Conservation (phyloP, 2,113 vertebrate genomes). For the Ochotona princeps region DNA sequence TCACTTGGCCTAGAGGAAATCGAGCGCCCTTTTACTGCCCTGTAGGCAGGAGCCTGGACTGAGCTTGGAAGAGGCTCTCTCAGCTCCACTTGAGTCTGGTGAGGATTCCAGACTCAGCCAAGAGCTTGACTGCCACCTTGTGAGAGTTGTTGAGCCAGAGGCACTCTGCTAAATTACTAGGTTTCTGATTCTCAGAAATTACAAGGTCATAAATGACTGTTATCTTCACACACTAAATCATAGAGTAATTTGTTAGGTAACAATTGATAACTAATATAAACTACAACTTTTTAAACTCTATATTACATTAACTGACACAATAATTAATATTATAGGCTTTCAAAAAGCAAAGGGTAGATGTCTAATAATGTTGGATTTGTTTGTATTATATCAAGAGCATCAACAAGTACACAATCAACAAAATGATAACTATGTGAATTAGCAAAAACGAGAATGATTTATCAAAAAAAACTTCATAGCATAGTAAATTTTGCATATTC, state of each 20-base stretch:
- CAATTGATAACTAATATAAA: constrained; percentile 13
- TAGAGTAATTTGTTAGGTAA: not conserved
- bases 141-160: constrained; percentile 2
- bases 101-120: not conserved
- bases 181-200: not conserved
- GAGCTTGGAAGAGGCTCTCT: not conserved
- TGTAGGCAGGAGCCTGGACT: not conserved
- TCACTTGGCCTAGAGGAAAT: not conserved
- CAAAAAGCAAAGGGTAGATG: not conserved
- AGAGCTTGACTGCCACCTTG: constrained; percentile 54
- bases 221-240: constrained; percentile 12
- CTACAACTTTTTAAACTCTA: constrained; percentile 6
- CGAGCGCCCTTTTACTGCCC: not conserved
- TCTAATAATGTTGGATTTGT: not conserved
- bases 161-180: not conserved
- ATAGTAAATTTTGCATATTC: constrained; percentile 27
- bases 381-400: not conserved
- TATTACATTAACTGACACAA: constrained; percentile 7
- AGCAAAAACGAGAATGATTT: constrained; percentile 33
- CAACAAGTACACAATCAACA: constrained; percentile 21
- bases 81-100: not conserved
- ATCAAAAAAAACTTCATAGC: constrained; percentile 51
- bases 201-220: not conserved
- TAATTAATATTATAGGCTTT: not conserved
- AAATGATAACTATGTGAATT: constrained; percentile 47